Percentiles rank a stretch among this genome's conserved stretches.
Conservation (phyloP, 2,797 vertebrate genomes). For the Lates japonicus region DNA sequence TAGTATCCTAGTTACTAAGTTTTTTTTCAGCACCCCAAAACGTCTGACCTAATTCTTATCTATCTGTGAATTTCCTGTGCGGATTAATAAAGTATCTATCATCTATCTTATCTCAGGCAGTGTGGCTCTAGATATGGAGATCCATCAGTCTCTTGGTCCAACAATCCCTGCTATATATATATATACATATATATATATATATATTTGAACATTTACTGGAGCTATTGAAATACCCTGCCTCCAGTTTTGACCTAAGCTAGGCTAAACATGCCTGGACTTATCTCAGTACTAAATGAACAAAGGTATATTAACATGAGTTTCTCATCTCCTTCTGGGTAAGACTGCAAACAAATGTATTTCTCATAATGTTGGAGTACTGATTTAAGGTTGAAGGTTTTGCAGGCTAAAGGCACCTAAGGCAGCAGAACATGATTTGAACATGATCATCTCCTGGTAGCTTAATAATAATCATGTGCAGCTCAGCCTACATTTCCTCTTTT, state of each 20-base stretch:
- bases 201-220: background rate
- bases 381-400: background rate
- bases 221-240: background rate
- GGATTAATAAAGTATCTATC: no score
- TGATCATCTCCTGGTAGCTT: background rate
- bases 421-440: background rate
- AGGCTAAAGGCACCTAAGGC: background rate
- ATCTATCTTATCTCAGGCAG: background rate
- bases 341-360: background rate
- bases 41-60: no score
- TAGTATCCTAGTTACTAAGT: no score
- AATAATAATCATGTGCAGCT: background rate
- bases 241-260: background rate
- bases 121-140: background rate
- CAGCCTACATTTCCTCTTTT: constrained; percentile 1
- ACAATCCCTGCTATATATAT: no score
- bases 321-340: background rate
- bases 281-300: background rate
- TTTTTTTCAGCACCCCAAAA: no score
- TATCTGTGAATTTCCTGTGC: no score
- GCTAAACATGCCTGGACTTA: background rate
- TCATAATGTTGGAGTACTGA: background rate
- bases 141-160: background rate
- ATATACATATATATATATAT: no score
- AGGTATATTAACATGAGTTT: background rate